Percentiles rank a stretch among this genome's conserved stretches.
phyloP scores from a whole-genome alignment of 2,888 invertebrate species.

The Tetragonula carbonaria region DNA sequence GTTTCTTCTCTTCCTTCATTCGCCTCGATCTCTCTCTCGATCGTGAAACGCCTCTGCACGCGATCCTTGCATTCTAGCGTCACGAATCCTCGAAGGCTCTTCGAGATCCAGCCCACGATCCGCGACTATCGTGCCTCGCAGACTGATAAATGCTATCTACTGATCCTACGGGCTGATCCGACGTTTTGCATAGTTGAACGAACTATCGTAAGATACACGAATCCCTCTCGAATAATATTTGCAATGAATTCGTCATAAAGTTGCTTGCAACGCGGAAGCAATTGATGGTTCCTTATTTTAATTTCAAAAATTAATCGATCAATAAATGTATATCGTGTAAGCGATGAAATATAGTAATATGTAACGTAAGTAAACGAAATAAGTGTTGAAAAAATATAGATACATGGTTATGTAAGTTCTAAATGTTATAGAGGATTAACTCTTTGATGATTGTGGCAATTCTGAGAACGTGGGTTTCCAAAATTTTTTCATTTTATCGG shows the following conservation, averaged over 20 bases:
- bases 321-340: not conserved
- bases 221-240: not conserved
- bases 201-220: not conserved
- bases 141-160: constrained; percentile 7
- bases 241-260: not conserved
- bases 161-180: not conserved
- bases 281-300: not conserved
- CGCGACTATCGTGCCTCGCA: not conserved
- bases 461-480: too few species aligned
- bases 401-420: not conserved
- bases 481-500: too few species aligned
- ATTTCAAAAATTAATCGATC: not conserved
- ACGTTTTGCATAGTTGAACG: not conserved
- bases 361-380: not conserved
- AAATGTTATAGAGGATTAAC: too few species aligned
- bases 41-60: constrained; percentile 33
- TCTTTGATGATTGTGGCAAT: too few species aligned
- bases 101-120: constrained; percentile 5
- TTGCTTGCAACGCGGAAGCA: not conserved
- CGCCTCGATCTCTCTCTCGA: constrained; percentile 46
- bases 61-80: constrained; percentile 10
- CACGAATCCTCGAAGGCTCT: not conserved
- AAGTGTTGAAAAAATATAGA: not conserved
- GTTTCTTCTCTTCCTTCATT: constrained; percentile 39
- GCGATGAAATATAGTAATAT: too few species aligned